Conservation (phyloP, 2,113 vertebrate genomes). For the Alosa alosa region DNA sequence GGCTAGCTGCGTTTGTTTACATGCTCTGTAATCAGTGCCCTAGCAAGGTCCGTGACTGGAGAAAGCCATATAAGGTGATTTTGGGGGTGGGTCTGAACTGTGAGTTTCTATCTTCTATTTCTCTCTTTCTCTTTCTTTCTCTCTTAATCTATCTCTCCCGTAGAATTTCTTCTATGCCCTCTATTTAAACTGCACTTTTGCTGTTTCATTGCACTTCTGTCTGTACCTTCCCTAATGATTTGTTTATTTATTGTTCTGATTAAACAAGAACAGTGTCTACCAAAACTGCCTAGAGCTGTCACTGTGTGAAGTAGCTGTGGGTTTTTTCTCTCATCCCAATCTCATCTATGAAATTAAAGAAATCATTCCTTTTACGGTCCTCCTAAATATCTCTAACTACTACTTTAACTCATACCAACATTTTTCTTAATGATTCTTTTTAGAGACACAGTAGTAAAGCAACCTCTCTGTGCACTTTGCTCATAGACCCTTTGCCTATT, state of each 20-base stretch:
- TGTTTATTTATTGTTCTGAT: constrained; percentile 1
- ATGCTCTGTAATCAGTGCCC: neutral
- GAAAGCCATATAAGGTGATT: constrained; percentile 6
- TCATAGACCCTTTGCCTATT: neutral
- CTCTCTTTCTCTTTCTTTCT: constrained; percentile 28
- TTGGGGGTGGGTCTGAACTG: neutral
- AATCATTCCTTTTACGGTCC: neutral
- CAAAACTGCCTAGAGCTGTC: constrained; percentile 25
- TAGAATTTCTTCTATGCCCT: neutral
- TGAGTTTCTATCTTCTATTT: neutral
- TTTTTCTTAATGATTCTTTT: neutral
- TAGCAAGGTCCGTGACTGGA: neutral
- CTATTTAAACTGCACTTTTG: constrained; percentile 16
- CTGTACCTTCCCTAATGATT: neutral
- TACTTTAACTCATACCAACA: neutral
- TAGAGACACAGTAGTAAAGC: neutral
- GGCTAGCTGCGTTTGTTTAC: constrained; percentile 4
- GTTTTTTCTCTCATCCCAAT: neutral
- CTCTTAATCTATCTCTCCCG: constrained; percentile 2
- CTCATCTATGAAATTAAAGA: neutral
- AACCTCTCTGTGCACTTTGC: neutral
- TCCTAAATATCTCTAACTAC: neutral
- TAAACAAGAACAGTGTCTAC: constrained; percentile 32
- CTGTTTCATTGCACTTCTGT: constrained; percentile 17
- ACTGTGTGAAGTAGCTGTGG: constrained; percentile 7